Evolutionary conservation across 2,113 vertebrate genomes (phyloP).

Genomic region (Solenodon paradoxus): DNA sequence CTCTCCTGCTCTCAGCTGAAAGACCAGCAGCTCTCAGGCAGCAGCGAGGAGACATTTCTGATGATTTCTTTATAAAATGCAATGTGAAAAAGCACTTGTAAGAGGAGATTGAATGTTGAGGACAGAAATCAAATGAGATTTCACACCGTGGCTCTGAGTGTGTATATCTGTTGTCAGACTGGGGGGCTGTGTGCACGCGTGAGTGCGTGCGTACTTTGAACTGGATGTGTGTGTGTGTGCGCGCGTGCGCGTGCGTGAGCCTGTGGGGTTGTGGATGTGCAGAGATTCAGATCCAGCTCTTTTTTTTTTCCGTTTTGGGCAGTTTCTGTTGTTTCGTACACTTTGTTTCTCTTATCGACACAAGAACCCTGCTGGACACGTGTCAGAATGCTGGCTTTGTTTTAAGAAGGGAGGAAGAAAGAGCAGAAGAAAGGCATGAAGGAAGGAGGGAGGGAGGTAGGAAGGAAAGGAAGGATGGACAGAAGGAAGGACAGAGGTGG

Average conservation of each 20-base stretch:
- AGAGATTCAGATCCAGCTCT: not conserved
- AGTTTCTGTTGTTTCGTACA: not conserved
- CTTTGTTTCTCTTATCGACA: not conserved
- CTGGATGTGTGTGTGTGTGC: not conserved
- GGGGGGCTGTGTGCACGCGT: not conserved
- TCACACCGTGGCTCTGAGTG: not conserved
- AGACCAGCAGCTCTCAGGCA: not conserved
- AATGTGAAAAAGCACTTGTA: conserved; percentile 53
- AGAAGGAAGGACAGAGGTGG: no score
- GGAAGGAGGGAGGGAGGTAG: no score
- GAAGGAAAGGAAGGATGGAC: no score
- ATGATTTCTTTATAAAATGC: not conserved
- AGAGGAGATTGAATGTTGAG: conserved; percentile 33
- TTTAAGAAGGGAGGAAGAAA: no score
- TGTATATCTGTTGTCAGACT: not conserved
- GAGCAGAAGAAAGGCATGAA: no score
- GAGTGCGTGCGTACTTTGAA: not conserved
- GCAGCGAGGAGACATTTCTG: not conserved
- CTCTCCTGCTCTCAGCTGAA: not conserved
- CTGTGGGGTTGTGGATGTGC: no score
- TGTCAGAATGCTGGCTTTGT: no score
- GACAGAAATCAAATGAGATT: not conserved
- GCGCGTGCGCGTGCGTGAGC: not conserved
- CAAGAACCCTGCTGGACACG: not conserved
- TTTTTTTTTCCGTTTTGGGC: not conserved